Percentiles rank a stretch among this genome's conserved stretches.
Conservation (phyloP, 2,888 invertebrate genomes). For the Tenthredo amoena region DNA sequence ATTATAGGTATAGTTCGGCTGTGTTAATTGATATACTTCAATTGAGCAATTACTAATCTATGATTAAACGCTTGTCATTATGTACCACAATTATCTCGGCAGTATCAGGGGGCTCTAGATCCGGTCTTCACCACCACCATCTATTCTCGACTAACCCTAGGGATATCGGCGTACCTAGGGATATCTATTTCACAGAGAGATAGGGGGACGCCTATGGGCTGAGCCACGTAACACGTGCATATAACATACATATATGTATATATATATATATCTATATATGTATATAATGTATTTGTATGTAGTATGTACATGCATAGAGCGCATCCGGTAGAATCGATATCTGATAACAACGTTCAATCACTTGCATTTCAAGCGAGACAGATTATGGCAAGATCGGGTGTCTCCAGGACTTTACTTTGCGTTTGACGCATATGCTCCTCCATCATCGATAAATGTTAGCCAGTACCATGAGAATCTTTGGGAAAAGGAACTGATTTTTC, state of each 20-base stretch:
- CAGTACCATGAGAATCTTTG: not conserved
- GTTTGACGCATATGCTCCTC: not conserved
- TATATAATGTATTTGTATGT: not conserved
- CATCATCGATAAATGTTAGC: not conserved
- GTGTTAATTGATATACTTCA: not conserved
- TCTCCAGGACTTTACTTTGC: not conserved
- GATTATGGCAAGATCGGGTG: not conserved
- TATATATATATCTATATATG: not conserved
- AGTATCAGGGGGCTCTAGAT: not conserved
- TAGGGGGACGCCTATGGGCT: not conserved
- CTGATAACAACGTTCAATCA: constrained; percentile 38
- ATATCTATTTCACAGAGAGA: constrained; percentile 44
- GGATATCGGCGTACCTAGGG: constrained; percentile 33
- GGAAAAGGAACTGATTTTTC: not conserved
- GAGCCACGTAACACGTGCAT: not conserved
- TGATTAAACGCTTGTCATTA: constrained; percentile 9
- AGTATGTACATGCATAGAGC: not conserved
- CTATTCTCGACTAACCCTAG: constrained; percentile 34
- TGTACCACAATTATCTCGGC: not conserved
- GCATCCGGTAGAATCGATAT: constrained; percentile 19
- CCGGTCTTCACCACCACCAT: constrained; percentile 3
- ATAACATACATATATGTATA: not conserved
- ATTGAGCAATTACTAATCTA: constrained; percentile 19
- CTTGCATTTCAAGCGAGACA: constrained; percentile 6
- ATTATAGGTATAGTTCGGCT: not conserved